These are phyloP conservation scores for Excalfactoria chinensis DNA, from an alignment of 2,113 vertebrate genomes.

Conservation along the genomic window DNA sequence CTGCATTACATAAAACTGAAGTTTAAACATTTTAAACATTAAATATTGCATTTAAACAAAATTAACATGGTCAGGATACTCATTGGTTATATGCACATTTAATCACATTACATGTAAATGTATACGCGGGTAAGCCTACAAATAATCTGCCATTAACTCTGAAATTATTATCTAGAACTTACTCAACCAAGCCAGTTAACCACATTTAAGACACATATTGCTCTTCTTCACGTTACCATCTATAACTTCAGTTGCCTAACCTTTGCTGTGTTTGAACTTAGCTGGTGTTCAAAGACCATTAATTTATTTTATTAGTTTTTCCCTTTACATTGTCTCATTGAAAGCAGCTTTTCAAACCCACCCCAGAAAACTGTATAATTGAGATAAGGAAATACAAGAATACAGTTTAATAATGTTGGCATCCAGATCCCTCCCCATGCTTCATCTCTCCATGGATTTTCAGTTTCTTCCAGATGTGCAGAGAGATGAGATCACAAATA, in stretches of 20 bases:
- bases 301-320: background rate
- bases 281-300: background rate
- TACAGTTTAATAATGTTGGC: background rate
- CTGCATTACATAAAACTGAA: background rate
- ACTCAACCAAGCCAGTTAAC: background rate
- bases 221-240: background rate
- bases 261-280: background rate
- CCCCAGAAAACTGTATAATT: background rate
- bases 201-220: background rate
- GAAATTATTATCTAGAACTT: background rate
- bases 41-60: background rate
- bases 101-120: no score
- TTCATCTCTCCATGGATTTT: background rate
- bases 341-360: background rate
- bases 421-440: background rate
- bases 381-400: background rate
- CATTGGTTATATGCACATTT: background rate
- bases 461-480: background rate
- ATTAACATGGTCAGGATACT: background rate
- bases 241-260: background rate
- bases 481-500: background rate
- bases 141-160: background rate
- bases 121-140: accelerated
- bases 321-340: background rate
- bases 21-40: no score